Base-by-base conservation (phyloP, 2,888 invertebrate species). In the Lycophotia porphyrea region DNA sequence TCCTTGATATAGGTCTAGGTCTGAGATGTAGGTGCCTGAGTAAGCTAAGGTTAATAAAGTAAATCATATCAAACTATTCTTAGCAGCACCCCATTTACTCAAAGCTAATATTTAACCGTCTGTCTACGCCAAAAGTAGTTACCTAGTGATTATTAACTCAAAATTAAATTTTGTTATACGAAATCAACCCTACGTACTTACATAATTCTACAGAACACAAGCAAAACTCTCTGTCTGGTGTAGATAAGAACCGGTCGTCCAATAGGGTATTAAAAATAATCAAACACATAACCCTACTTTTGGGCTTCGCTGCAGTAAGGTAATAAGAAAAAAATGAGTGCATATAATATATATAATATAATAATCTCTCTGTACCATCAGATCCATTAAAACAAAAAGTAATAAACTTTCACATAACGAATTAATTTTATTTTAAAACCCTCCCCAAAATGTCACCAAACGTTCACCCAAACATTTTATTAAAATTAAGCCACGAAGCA, bases 401-500 rank as follows among this genome's bases (percentile, higher is more conserved):
- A 65, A 18, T 49, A 36, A 15, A 58, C 58, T 49, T 60, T 39
- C 36, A 69, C 31, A 27, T 42, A 47, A 34, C 13, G 13, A 72
- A 58, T 64, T 34, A 24, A 55, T 64, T 55, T 65, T 27, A 63
- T 64, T 47, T 44, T 7, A 55, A 74, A 82, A 52, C 52, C 24
- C 31, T 60, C 42, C 49, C 15, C 39, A 75, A 76, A 72, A 60
- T 49, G 60, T 49, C 71, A 63, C 31, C 55, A 69, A 61, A 34
- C 61, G 18, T 61, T 77, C 47, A 80, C 65, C 65, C 73, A 72
- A 71, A 78, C 65, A 77, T 74, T 74, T 73, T 68, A 86, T 85
- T 80, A 47, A 76, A 74, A 75, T 80, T 9, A 77, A 75, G 68
- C n/a, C 88, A 89, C 87, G 87, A 84, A 81, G 65, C 74, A 76